These are phyloP conservation scores for Hymenochirus boettgeri DNA, from an alignment of 2,113 vertebrate genomes.

Conservation along the genomic window DNA sequence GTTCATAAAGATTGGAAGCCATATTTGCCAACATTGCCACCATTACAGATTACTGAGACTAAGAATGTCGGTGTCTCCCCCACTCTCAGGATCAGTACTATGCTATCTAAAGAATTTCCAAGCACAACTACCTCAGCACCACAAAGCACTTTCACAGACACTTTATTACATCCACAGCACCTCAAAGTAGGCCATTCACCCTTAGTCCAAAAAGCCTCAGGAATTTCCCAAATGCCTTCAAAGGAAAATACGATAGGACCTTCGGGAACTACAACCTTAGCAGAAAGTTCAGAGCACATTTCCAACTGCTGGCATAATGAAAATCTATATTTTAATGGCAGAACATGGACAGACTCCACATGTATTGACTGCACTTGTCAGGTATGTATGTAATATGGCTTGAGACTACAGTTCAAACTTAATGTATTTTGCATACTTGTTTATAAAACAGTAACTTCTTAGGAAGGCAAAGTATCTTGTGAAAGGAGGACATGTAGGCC, in stretches of 20 bases:
- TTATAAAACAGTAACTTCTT: neutral
- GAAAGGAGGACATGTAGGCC: slow-evolving; percentile 48
- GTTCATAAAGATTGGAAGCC: neutral
- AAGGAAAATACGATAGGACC: slow-evolving; percentile 11
- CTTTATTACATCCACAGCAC: slow-evolving; percentile 12
- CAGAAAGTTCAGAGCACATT: neutral
- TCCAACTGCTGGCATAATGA: slow-evolving; percentile 55
- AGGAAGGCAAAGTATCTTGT: slow-evolving; percentile 60
- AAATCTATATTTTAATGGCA: slow-evolving; percentile 17
- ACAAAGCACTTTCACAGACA: slow-evolving; percentile 6
- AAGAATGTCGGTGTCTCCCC: neutral
- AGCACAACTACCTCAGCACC: slow-evolving; percentile 29
- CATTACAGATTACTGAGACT: neutral
- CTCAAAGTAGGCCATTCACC: slow-evolving; percentile 22
- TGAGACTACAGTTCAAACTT: too few species aligned
- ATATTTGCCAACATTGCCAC: neutral
- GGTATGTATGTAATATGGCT: slow-evolving; percentile 53
- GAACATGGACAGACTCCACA: slow-evolving; percentile 52
- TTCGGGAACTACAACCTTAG: slow-evolving; percentile 15
- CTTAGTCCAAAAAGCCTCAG: slow-evolving; percentile 25
- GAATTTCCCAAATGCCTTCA: slow-evolving; percentile 14
- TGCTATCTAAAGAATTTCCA: neutral
- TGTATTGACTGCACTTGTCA: slow-evolving; percentile 60
- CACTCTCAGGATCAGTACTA: neutral
- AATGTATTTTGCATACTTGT: fast-evolving